Evolutionary conservation across 2,797 vertebrate species (phyloP), one percentile per base, ranked within the genome.

Genomic region (Siniperca undulata): DNA sequence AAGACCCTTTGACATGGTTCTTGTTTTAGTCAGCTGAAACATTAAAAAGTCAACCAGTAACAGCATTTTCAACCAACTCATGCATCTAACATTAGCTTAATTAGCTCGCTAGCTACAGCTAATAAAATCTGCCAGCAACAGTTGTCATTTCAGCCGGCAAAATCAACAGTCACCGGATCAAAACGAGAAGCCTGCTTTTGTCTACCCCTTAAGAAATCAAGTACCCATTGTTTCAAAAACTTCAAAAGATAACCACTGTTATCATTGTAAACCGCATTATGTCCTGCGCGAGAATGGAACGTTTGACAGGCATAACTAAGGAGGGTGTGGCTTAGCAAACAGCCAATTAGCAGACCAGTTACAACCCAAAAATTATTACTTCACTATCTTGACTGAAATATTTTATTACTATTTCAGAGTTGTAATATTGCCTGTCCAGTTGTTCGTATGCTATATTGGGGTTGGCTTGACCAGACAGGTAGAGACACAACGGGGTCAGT

Each of bases 401-500:
- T 70, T 52, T 36, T 52, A 16, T 56, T 40, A 4, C 7, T 56
- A 34, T 62, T 67, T 66, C 9, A 36, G 2, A 46, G 22, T 48
- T 60, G 36, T 62, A 38, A 67, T 71, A 14, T 36, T 58, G 7
- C 53, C 40, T 83, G 60, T 82, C 58, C n/a, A 60, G 36, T 64
- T 42, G 38, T 67, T 55, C 22, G 17, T 65, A 42, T 70, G 48
- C 50, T 80, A 5, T 36, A 59, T 6, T 50, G 66, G 72, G 36
- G 61, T 40, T 62, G 36, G 38, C 40, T 80, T 81, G 64, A 88
- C 56, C 73, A 67, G 82, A 88, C 82, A 78, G 69, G 70, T 86
- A 60, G 44, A 85, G 85, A 88, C 83, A 82, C 69, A 93, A 83
- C 71, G 84, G 78, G 93, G 89, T 82, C 89, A 88, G 81, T 87